A percentile compares a stretch with the other conserved stretches of the same genome.
phyloP scores from a whole-genome alignment of 2,113 vertebrate genomes.

The Zeus faber region DNA sequence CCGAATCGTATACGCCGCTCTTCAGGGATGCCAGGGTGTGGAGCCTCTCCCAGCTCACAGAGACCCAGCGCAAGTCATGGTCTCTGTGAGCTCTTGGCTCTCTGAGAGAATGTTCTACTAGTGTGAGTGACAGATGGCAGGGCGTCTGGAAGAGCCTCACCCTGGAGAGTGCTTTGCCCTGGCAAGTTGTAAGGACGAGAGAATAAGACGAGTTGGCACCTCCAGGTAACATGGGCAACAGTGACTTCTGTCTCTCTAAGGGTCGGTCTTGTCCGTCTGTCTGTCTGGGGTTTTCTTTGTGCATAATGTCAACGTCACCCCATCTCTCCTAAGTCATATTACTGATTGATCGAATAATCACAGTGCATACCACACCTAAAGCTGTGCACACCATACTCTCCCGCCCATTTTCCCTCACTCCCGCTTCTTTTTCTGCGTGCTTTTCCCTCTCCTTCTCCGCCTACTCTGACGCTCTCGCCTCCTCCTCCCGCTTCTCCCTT shows the following conservation, averaged over 20 bases:
- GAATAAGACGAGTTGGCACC: conserved; percentile 1
- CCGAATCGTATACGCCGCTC: no score
- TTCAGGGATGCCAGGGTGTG: no score
- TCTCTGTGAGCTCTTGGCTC: background rate
- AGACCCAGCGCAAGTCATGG: no score
- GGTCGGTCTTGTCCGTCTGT: background rate
- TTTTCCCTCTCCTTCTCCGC: no score
- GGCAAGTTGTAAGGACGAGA: no score
- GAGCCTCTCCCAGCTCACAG: no score
- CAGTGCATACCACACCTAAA: background rate
- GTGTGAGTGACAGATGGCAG: background rate
- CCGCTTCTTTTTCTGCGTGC: no score
- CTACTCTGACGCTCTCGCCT: no score
- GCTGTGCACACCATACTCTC: background rate
- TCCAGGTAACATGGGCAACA: background rate
- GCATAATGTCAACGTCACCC: background rate
- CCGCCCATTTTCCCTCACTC: background rate
- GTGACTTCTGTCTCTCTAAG: background rate
- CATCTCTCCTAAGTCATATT: background rate
- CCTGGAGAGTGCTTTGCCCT: conserved; percentile 2
- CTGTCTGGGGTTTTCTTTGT: no score
- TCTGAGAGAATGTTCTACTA: background rate
- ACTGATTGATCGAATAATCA: background rate
- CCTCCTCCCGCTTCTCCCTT: no score
- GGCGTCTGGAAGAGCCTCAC: background rate